Evolutionary conservation across 2,797 vertebrate genomes (phyloP).

Genomic region (Sebastes umbrosus): DNA sequence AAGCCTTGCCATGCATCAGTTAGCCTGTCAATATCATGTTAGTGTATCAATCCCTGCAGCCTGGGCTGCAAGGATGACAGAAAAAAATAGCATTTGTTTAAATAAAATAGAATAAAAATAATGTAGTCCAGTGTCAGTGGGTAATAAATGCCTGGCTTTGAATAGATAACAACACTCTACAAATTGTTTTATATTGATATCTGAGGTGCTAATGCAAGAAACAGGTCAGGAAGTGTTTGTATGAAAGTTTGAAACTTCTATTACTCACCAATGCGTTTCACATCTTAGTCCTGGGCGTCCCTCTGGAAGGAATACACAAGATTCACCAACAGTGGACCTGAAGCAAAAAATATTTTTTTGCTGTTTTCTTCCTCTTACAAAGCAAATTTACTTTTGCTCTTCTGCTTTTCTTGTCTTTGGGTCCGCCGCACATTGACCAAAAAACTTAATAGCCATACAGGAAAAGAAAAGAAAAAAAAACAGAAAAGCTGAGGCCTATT

Average conservation of each 20-base stretch:
- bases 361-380: slow-evolving; percentile 4
- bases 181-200: not conserved
- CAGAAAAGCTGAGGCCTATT: slow-evolving; percentile 30
- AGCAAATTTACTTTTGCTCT: not conserved
- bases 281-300: slow-evolving; percentile 4
- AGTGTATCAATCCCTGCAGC: not conserved
- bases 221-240: not conserved
- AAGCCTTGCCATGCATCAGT: slow-evolving; percentile 20
- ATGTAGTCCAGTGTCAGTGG: not conserved
- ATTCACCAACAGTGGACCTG: slow-evolving; percentile 14
- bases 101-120: not conserved
- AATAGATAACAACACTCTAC: not conserved
- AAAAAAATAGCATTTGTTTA: not conserved
- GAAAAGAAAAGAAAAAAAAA: not conserved
- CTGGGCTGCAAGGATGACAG: not conserved
- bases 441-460: slow-evolving; percentile 4
- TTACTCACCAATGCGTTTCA: slow-evolving; percentile 61
- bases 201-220: not conserved
- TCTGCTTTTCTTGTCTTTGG: slow-evolving; percentile 4
- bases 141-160: not conserved
- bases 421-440: not conserved
- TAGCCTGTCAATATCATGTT: slow-evolving; percentile 23
- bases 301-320: not conserved
- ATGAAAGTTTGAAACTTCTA: slow-evolving; percentile 20
- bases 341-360: not conserved